These are phyloP conservation scores for Hyla sarda DNA, from an alignment of 2,113 vertebrate genomes.

Conservation along the genomic window DNA sequence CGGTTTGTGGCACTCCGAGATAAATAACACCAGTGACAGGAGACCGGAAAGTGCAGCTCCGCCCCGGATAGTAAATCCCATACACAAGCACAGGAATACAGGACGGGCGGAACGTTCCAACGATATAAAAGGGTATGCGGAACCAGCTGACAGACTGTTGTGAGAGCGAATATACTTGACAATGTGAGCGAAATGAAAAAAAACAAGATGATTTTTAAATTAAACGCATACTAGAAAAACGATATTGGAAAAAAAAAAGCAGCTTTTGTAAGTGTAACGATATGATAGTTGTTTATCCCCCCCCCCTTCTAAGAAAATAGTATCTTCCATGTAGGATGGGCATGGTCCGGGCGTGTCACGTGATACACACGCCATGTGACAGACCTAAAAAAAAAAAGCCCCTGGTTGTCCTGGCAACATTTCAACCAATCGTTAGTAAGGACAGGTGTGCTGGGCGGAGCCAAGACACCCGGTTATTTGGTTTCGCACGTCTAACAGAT, in stretches of 20 bases:
- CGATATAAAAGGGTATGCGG: background rate
- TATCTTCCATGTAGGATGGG: background rate
- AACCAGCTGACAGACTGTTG: background rate
- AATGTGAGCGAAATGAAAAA: too few species aligned
- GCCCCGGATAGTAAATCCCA: constrained; percentile 45
- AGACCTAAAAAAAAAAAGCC: constrained; percentile 25
- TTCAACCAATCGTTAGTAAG: background rate
- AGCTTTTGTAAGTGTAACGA: background rate
- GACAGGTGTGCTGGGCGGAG: background rate
- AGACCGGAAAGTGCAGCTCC: constrained; percentile 28
- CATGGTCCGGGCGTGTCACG: constrained; percentile 8
- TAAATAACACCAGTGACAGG: constrained; percentile 35
- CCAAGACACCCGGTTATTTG: background rate
- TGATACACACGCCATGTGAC: constrained; percentile 28
- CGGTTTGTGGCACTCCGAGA: background rate
- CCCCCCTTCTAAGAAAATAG: background rate
- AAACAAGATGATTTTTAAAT: too few species aligned
- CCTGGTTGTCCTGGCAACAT: constrained; percentile 50
- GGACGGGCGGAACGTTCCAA: background rate
- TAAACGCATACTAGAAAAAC: background rate
- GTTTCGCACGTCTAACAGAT: too few species aligned
- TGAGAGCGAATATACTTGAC: background rate
- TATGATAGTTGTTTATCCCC: too few species aligned
- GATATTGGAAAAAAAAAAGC: too few species aligned
- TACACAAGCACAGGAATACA: constrained; percentile 9